Conservation (phyloP, 2,888 invertebrate species). For the Drosophila bunnanda region DNA sequence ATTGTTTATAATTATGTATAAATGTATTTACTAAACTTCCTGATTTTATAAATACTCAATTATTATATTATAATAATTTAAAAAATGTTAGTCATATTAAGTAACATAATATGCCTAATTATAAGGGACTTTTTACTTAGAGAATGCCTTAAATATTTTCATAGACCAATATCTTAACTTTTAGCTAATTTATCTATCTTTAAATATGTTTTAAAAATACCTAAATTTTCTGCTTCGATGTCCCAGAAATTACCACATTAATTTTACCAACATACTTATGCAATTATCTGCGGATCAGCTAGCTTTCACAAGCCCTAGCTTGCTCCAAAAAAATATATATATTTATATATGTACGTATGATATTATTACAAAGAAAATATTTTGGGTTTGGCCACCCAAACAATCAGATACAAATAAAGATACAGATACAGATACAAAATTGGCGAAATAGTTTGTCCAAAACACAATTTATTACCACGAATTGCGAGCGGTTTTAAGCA, state of each 20-base stretch:
- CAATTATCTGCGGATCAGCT: conserved; percentile 29
- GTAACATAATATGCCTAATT: not conserved
- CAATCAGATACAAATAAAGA: conserved; percentile 16
- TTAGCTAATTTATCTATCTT: not conserved
- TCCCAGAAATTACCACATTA: conserved; percentile 4
- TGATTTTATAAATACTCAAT: no score
- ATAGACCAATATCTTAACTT: not conserved
- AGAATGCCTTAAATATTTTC: not conserved
- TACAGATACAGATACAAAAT: conserved; percentile 10
- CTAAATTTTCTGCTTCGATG: not conserved
- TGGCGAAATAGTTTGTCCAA: conserved; percentile 29
- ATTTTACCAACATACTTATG: conserved; percentile 20
- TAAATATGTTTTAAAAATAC: not conserved
- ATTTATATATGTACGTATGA: conserved; percentile 8
- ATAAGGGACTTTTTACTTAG: not conserved
- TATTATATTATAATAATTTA: no score
- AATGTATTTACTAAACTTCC: no score
- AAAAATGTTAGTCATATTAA: no score
- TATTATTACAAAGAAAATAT: conserved; percentile 26
- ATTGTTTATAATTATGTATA: no score
- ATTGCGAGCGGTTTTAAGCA: conserved; percentile 10
- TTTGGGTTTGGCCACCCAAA: conserved; percentile 19
- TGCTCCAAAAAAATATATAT: conserved; percentile 6
- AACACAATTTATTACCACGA: conserved; percentile 24
- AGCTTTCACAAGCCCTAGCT: conserved; percentile 27